Evolutionary conservation across 2,797 vertebrate species (phyloP).

Genomic region (Phrynocephalus vlangalii): DNA sequence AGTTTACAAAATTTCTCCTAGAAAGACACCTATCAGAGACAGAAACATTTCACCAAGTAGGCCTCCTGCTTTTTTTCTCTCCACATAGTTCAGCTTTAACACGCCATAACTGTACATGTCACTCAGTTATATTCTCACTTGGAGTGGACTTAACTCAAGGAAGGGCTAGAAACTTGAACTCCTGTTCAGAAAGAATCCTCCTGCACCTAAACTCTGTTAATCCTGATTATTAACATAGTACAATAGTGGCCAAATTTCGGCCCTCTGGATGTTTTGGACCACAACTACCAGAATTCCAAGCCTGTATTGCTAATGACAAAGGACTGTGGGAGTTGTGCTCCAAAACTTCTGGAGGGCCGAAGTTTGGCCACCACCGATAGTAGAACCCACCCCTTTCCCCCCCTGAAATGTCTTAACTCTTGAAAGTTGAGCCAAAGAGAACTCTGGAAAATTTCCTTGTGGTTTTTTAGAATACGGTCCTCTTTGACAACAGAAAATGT

Average conservation of each 20-base stretch:
- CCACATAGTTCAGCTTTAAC: neutral
- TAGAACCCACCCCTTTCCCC: neutral
- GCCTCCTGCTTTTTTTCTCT: neutral
- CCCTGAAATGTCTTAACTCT: neutral
- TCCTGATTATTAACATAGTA: neutral
- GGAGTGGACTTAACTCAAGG: neutral
- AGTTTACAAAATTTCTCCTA: conserved; percentile 17
- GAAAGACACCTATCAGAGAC: neutral
- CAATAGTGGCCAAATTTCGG: too few relatives aligned
- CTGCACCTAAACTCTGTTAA: neutral
- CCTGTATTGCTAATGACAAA: too few relatives aligned
- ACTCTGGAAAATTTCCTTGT: neutral
- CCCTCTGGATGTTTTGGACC: too few relatives aligned
- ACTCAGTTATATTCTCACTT: neutral
- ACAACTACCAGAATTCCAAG: too few relatives aligned
- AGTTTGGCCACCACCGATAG: too few relatives aligned
- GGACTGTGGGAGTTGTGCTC: too few relatives aligned
- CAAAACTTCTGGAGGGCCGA: too few relatives aligned
- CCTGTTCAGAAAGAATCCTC: neutral
- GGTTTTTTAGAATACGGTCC: too few relatives aligned
- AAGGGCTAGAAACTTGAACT: neutral
- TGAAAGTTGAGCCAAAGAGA: neutral
- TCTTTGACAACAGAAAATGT: neutral
- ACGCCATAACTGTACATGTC: neutral
- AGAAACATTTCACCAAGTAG: neutral